Evolutionary conservation across 2,797 vertebrate species (phyloP).

Genomic region (Mus caroli): DNA sequence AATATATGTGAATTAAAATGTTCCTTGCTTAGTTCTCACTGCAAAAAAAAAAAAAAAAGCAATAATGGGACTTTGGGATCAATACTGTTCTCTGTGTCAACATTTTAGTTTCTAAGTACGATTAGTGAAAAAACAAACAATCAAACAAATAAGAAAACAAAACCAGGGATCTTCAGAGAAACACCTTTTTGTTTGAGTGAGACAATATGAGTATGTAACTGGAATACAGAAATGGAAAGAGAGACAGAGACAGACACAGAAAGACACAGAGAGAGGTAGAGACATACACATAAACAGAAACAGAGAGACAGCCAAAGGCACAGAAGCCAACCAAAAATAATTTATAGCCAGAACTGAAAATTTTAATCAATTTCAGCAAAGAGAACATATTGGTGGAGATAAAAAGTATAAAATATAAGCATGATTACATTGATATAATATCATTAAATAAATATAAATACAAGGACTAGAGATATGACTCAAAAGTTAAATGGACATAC

Average conservation of each 20-base stretch:
- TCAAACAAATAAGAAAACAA: background rate
- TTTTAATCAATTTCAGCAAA: background rate
- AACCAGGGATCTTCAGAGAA: background rate
- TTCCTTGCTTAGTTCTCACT: background rate
- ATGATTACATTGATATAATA: background rate
- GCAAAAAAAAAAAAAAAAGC: background rate
- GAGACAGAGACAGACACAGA: background rate
- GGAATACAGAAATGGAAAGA: background rate
- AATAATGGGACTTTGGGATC: background rate
- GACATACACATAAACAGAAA: background rate
- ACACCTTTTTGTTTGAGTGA: background rate
- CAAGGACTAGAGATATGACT: background rate
- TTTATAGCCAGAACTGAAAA: background rate
- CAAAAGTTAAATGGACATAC: background rate
- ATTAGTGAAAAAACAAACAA: background rate
- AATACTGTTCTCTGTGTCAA: background rate
- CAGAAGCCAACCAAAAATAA: background rate
- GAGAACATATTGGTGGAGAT: background rate
- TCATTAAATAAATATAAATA: background rate
- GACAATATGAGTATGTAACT: background rate
- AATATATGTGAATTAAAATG: background rate
- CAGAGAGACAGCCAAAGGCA: background rate
- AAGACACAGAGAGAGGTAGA: background rate
- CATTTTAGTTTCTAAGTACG: background rate
- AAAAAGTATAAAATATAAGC: background rate